A percentile compares a stretch with the other conserved stretches of the same genome.
Evolutionary conservation across 2,113 vertebrate species (phyloP).

Genomic region (Anas platyrhynchos): DNA sequence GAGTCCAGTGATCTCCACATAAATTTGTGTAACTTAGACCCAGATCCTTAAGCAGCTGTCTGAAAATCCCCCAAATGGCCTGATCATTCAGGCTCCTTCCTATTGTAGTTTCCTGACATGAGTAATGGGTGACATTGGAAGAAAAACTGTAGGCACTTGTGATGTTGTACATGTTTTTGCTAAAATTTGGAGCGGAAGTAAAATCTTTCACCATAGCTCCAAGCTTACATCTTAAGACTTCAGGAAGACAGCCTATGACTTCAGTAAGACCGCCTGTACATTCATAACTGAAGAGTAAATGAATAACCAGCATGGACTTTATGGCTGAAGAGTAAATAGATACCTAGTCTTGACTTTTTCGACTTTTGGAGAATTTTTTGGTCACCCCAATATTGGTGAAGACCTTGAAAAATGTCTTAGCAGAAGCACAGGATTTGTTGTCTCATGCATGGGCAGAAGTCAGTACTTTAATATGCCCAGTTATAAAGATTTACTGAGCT

Average conservation of each 20-base stretch:
- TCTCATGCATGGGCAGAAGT: not conserved
- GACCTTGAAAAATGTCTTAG: not conserved
- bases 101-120: not conserved
- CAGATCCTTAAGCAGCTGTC: not conserved
- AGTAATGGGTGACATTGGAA: not conserved
- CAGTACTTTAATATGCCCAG: not conserved
- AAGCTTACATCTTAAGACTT: not conserved
- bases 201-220: not conserved
- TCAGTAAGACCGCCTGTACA: not conserved
- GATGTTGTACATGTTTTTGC: not conserved
- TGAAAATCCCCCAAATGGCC: not conserved
- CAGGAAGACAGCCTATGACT: not conserved
- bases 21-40: not conserved
- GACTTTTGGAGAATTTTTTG: not conserved
- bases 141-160: not conserved
- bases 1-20: rapidly evolving
- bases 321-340: not conserved
- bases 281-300: not conserved
- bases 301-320: not conserved
- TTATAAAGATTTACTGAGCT: not conserved
- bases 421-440: not conserved
- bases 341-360: not conserved
- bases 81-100: not conserved
- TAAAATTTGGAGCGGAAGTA: not conserved
- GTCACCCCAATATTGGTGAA: not conserved